Evolutionary conservation across 1,140 invertebrate species (phyloP), one percentile per base, ranked within the genome.

Genomic region (Drosophila bocki): DNA sequence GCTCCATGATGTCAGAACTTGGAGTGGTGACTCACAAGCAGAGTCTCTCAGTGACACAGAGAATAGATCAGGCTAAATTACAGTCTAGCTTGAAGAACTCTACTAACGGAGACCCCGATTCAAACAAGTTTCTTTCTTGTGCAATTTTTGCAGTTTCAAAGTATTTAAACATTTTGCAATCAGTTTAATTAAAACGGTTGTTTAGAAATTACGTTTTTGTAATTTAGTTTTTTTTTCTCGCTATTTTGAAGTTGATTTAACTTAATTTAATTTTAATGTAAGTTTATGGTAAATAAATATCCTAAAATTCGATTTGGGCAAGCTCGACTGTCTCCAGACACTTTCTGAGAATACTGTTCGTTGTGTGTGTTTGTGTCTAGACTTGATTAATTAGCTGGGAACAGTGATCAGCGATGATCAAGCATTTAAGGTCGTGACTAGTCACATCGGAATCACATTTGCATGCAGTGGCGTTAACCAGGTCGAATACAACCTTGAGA

Each of bases 381-480:
- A 56, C 41, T 54, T 68, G 19, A 86, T 88, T 86, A 86, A 86
- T 88, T 88, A 86, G 83, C 76, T 86, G 84, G 80, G 83, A 86
- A 83, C 72, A 48, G 26, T 69, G 58, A 56, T 78, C 61, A 39
- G 58, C 48, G 57, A 62, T 74, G 70, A 75, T 75, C 57, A 42
- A 47, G 70, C 70, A 22, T 37, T 50, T 63, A 12, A 11, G 32
- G 57, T 75, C 70, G 59, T 75, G 71, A 75, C 71, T 75, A 26
- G 70, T 63, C 26, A 60, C 35, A 75, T 35, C 58, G 48, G 70
- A 74, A 75, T 75, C 54, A 65, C 48, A 78, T 78, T 78, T 78
- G 75, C 74, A 77, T 70, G 63, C 51, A 22, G 50, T 51, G 26
- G 61, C 54, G 54, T 71, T 50, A 58, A 72, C 6, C 54, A 37